These are phyloP conservation scores for Caenorhabditis inopinata DNA, from an alignment of 1,140 invertebrate species.

Conservation along the genomic window DNA sequence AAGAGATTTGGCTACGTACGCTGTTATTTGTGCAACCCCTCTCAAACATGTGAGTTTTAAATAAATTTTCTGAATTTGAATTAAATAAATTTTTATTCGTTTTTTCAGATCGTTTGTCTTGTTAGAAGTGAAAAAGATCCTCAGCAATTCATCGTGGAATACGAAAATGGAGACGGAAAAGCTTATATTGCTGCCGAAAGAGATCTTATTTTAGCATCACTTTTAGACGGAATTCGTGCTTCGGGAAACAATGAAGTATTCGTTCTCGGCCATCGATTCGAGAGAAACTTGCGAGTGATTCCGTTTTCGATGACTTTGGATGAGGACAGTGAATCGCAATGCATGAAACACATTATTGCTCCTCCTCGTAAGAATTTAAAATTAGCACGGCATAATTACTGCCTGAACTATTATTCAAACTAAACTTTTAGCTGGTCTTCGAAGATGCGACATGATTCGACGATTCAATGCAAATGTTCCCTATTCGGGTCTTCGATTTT, in stretches of 20 bases:
- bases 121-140: slow-evolving; percentile 85
- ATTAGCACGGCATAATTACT: not conserved
- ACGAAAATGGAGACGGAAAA: slow-evolving; percentile 83
- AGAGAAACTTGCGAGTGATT: slow-evolving; percentile 81
- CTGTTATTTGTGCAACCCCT: slow-evolving; percentile 82
- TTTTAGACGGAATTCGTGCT: slow-evolving; percentile 90
- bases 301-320: slow-evolving; percentile 84
- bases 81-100: slow-evolving; percentile 46
- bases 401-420: not conserved
- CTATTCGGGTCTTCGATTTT: slow-evolving; percentile 93
- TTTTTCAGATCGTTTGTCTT: slow-evolving; percentile 78
- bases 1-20: slow-evolving; percentile 92
- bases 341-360: slow-evolving; percentile 80
- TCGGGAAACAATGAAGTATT: slow-evolving; percentile 89
- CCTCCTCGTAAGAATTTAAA: slow-evolving; percentile 70
- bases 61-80: not conserved
- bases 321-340: slow-evolving; percentile 86
- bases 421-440: slow-evolving; percentile 71
- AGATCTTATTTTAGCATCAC: slow-evolving; percentile 88
- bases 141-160: slow-evolving; percentile 90
- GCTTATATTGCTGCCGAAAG: slow-evolving; percentile 75
- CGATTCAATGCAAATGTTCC: slow-evolving; percentile 96
- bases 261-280: slow-evolving; percentile 70
- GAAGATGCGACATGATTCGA: slow-evolving; percentile 74
- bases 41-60: slow-evolving; percentile 75